Percentiles rank a stretch among this genome's conserved stretches.
Conservation (phyloP, 2,113 vertebrate genomes). For the Seriola quinqueradiata region DNA sequence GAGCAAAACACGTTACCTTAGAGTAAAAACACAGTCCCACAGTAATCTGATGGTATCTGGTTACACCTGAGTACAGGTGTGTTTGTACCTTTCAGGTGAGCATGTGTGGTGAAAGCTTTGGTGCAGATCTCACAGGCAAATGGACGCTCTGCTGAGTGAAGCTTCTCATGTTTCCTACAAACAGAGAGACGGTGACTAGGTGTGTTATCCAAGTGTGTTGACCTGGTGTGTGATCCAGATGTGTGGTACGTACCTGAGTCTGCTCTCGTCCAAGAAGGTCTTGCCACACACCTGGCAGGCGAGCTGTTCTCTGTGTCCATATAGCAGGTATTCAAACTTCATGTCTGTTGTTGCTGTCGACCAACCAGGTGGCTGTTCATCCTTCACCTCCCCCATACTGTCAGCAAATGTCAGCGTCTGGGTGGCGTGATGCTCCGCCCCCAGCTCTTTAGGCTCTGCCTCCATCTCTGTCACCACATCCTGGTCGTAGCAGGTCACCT, state of each 20-base stretch:
- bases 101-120: constrained; percentile 97
- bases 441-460: constrained; percentile 90
- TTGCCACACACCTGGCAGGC: constrained; percentile 96
- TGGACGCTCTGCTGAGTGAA: constrained; percentile 95
- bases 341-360: constrained; percentile 89
- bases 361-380: constrained; percentile 78
- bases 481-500: constrained; percentile 94
- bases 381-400: constrained; percentile 88
- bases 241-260: constrained; percentile 82
- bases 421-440: constrained; percentile 87
- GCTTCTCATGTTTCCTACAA: constrained; percentile 91
- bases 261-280: constrained; percentile 93
- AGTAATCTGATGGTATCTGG: neutral
- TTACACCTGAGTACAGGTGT: neutral
- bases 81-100: constrained; percentile 91
- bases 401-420: constrained; percentile 93
- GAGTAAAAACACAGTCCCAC: neutral
- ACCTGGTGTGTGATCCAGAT: neutral
- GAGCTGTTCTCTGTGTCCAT: constrained; percentile 94
- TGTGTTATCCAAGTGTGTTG: neutral
- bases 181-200: neutral
- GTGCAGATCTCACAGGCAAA: constrained; percentile 98
- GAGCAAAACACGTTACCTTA: neutral
- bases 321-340: constrained; percentile 98
- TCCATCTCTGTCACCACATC: constrained; percentile 94